phyloP scores from a whole-genome alignment of 2,797 vertebrate species.

The Varecia variegata region DNA sequence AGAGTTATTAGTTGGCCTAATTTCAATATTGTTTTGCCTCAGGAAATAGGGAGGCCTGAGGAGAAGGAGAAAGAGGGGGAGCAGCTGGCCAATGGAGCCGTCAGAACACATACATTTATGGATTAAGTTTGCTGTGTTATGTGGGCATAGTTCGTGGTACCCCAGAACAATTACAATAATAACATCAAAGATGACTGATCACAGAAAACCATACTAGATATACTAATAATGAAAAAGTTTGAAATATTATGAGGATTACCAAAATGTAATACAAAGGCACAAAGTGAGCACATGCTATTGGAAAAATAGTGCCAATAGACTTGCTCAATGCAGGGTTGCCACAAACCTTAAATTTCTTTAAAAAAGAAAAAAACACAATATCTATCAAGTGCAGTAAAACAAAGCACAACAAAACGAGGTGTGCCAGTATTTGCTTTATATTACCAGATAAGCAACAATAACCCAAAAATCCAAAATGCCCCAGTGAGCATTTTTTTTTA shows the following conservation, averaged over 20 bases:
- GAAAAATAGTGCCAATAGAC: background rate
- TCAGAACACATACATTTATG: background rate
- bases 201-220: background rate
- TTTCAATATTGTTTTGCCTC: background rate
- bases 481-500: background rate
- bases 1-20: background rate
- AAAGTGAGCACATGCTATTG: background rate
- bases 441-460: background rate
- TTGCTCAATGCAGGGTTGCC: background rate
- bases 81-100: background rate
- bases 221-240: background rate
- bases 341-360: background rate
- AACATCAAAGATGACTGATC: background rate
- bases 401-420: background rate
- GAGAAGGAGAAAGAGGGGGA: background rate
- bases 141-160: background rate
- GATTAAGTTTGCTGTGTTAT: background rate
- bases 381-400: background rate
- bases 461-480: background rate
- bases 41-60: background rate
- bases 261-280: background rate
- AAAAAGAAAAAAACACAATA: background rate
- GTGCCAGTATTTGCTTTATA: background rate
- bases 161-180: background rate
- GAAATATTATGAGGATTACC: background rate